Evolutionary conservation across 2,888 invertebrate genomes (phyloP).

Genomic region (Polydrusus tereticollis): DNA sequence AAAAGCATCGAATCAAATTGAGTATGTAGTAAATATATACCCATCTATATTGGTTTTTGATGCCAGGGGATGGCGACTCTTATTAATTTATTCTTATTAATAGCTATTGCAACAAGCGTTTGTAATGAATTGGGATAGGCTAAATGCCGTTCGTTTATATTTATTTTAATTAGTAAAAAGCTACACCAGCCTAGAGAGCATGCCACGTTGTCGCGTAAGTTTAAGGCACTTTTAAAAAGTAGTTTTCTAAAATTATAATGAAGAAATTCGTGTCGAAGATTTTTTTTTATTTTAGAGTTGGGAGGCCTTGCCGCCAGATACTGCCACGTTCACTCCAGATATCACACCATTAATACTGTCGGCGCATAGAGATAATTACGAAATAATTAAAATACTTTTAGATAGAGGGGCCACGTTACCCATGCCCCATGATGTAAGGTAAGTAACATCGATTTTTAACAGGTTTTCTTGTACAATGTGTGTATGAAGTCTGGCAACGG

Average conservation of each 20-base stretch:
- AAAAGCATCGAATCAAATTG: too few relatives aligned
- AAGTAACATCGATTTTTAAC: too few relatives aligned
- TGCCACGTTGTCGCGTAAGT: too few relatives aligned
- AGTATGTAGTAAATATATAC: too few relatives aligned
- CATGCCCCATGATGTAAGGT: conserved; percentile 94
- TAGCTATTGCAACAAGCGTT: neutral
- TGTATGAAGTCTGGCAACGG: too few relatives aligned
- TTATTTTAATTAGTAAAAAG: neutral
- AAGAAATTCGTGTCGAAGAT: too few relatives aligned
- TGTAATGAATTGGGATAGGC: neutral
- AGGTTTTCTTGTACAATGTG: too few relatives aligned
- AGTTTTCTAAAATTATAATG: too few relatives aligned
- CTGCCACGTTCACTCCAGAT: conserved; percentile 96
- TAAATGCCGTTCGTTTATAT: neutral
- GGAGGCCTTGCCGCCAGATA: conserved; percentile 92
- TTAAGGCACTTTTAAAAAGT: neutral
- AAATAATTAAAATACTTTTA: conserved; percentile 97
- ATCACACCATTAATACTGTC: conserved; percentile 97
- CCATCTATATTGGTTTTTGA: too few relatives aligned
- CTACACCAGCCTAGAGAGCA: too few relatives aligned
- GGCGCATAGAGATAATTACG: conserved; percentile 98
- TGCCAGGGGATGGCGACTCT: too few relatives aligned
- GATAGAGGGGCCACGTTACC: conserved; percentile 95
- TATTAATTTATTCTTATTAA: too few relatives aligned
- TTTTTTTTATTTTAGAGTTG: conserved; percentile 76